Percentiles rank a stretch among this genome's conserved stretches.
Evolutionary conservation across 2,797 vertebrate genomes (phyloP).

Genomic region (Micromesistius poutassou): DNA sequence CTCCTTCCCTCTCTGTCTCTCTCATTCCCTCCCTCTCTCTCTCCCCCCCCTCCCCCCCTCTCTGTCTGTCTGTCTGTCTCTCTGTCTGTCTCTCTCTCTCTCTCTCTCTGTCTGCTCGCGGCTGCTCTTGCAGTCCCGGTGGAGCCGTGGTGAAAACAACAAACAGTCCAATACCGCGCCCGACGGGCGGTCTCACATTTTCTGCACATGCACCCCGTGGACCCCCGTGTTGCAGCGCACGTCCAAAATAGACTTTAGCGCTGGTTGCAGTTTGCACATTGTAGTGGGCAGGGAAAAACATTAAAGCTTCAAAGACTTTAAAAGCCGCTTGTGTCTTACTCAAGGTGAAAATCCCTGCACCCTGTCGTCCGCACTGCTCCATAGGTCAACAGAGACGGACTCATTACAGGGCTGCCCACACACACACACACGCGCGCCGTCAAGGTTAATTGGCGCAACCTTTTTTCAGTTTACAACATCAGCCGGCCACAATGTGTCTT

Average conservation of each 20-base stretch:
- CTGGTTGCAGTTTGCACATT: background rate
- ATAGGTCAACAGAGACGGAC: conserved; percentile 71
- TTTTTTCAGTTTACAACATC: conserved; percentile 74
- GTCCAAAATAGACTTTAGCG: background rate
- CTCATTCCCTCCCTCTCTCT: too few species aligned
- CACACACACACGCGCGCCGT: conserved; percentile 36
- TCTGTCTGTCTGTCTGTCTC: too few species aligned
- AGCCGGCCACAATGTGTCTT: conserved; percentile 59
- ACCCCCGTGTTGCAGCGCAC: background rate
- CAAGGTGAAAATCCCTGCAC: conserved; percentile 51
- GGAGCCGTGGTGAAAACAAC: conserved; percentile 23
- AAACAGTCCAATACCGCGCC: conserved; percentile 32
- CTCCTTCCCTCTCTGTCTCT: too few species aligned
- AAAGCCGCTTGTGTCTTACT: conserved; percentile 63
- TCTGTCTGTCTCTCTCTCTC: too few species aligned
- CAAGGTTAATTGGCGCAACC: conserved; percentile 75
- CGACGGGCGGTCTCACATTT: background rate
- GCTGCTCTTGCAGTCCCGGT: conserved; percentile 33
- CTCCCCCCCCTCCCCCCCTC: too few species aligned
- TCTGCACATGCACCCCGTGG: background rate
- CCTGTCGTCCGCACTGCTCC: conserved; percentile 66
- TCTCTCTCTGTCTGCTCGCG: background rate
- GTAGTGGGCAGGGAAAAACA: background rate
- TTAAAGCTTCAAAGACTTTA: conserved; percentile 26
- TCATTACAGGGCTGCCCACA: conserved; percentile 65